A percentile compares a stretch with the other conserved stretches of the same genome.
phyloP scores from a whole-genome alignment of 2,797 vertebrate species.

The Cossypha dichroa region DNA sequence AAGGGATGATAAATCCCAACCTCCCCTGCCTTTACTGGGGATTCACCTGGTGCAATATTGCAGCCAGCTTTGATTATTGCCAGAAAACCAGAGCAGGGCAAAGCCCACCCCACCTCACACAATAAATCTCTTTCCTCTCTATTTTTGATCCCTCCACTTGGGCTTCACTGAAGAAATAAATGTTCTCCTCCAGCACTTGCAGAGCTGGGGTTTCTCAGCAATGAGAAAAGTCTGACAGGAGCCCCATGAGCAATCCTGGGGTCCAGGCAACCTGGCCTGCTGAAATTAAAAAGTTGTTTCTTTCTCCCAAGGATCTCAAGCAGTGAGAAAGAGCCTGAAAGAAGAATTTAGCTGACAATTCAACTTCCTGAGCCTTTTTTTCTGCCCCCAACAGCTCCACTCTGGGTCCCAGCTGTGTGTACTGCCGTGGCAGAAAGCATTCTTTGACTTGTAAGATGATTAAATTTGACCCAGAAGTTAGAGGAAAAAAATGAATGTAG shows the following conservation, averaged over 20 bases:
- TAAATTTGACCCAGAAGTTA: constrained; percentile 5
- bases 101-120: background rate
- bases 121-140: background rate
- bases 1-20: constrained; percentile 24
- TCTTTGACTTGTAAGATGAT: background rate
- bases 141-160: background rate
- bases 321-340: background rate
- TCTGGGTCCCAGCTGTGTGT: background rate
- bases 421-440: background rate
- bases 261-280: background rate
- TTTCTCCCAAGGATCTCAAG: background rate
- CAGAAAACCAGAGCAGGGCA: background rate
- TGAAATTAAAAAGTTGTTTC: background rate
- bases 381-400: background rate
- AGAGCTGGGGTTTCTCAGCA: background rate
- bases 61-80: background rate
- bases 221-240: background rate
- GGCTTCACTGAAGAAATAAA: constrained; percentile 12
- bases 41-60: background rate
- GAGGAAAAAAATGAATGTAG: background rate
- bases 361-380: background rate
- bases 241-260: background rate
- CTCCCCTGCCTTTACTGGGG: background rate
- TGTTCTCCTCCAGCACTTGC: background rate
- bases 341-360: background rate